A percentile compares a stretch with the other conserved stretches of the same genome.
Conservation (phyloP, 2,797 vertebrate species). For the Characodon lateralis region DNA sequence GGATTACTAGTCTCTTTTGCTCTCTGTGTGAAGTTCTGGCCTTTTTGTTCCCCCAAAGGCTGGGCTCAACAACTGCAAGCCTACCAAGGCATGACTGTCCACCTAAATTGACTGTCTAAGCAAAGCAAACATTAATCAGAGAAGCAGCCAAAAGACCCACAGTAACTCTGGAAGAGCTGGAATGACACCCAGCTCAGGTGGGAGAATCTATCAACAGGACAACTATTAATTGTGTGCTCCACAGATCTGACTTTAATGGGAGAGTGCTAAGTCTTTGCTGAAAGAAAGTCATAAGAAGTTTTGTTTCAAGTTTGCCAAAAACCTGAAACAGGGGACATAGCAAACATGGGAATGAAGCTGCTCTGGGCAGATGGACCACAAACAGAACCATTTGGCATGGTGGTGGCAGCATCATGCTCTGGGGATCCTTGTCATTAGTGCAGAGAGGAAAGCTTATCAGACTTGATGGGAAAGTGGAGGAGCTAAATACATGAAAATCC, state of each 20-base stretch:
- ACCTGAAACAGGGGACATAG: neutral
- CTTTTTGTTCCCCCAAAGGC: too few relatives aligned
- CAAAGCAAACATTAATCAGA: neutral
- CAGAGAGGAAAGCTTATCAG: neutral
- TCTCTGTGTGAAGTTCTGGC: too few relatives aligned
- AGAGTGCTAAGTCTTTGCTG: neutral
- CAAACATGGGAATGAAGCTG: neutral
- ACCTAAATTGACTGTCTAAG: neutral
- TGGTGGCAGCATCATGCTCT: neutral
- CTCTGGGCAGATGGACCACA: neutral
- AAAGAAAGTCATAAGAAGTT: neutral
- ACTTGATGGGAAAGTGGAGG: neutral
- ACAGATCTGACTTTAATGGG: neutral
- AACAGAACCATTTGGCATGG: neutral
- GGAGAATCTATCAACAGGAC: neutral
- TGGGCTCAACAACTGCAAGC: neutral
- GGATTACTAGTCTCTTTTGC: too few relatives aligned
- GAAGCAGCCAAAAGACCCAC: neutral
- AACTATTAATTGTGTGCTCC: neutral
- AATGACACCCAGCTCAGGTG: neutral
- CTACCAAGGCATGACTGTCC: neutral
- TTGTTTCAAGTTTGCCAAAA: neutral
- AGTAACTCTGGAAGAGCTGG: neutral
- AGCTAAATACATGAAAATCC: neutral
- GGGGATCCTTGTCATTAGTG: neutral